Conservation (phyloP, 2,113 vertebrate genomes). For the Dendrocopos noguchii region DNA sequence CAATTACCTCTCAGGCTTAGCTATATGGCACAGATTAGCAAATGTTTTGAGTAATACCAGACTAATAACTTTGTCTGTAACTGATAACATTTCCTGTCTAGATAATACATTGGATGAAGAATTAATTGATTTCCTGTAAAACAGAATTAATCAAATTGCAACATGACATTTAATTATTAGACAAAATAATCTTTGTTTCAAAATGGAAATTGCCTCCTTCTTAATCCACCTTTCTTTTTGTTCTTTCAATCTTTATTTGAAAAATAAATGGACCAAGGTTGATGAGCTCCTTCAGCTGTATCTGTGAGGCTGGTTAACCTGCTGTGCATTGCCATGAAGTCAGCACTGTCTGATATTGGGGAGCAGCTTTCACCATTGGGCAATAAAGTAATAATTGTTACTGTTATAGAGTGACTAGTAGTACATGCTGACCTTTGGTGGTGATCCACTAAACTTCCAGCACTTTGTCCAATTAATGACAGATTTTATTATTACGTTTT, state of each 20-base stretch:
- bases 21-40: slow-evolving; percentile 8
- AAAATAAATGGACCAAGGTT: neutral
- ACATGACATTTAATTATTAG: neutral
- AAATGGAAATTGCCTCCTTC: neutral
- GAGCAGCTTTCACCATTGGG: neutral
- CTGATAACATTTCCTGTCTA: slow-evolving; percentile 1
- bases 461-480: neutral
- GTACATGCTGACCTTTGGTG: slow-evolving; percentile 9
- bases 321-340: neutral
- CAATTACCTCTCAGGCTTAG: slow-evolving; percentile 23
- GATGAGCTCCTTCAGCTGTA: neutral
- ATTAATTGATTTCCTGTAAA: slow-evolving; percentile 62
- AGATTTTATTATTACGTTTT: neutral
- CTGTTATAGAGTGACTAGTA: neutral
- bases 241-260: neutral
- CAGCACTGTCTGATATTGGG: neutral
- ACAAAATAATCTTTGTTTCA: neutral
- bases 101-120: slow-evolving; percentile 26
- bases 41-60: slow-evolving; percentile 36
- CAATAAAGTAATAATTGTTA: neutral
- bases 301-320: neutral
- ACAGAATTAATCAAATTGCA: slow-evolving; percentile 34
- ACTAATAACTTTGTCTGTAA: slow-evolving; percentile 38
- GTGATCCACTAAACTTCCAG: neutral
- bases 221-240: neutral